phyloP scores from a whole-genome alignment of 2,888 invertebrate genomes.

The Ephialtes manifestator region DNA sequence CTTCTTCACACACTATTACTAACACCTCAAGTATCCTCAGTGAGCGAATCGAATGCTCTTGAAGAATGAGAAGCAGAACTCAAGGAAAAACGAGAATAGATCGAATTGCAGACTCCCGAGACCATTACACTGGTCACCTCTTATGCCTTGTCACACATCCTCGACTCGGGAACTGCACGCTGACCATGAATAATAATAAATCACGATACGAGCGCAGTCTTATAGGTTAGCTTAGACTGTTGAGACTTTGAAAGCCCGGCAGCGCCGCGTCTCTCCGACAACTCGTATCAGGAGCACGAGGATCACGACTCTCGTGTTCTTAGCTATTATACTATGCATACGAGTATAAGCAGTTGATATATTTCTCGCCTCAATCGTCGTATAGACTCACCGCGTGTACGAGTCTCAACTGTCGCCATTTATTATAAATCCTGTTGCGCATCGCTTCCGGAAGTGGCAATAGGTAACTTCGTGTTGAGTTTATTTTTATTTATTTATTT shows the following conservation, averaged over 20 bases:
- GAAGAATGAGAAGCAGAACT: slow-evolving; percentile 22
- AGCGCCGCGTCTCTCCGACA: slow-evolving; percentile 29
- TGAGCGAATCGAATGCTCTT: slow-evolving; percentile 20
- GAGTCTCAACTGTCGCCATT: slow-evolving; percentile 59
- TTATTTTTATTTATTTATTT: slow-evolving; percentile 20
- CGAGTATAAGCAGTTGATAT: slow-evolving; percentile 72
- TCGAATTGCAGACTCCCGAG: slow-evolving; percentile 68
- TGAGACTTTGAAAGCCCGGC: slow-evolving; percentile 22
- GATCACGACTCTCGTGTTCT: slow-evolving; percentile 83
- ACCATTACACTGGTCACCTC: slow-evolving; percentile 61
- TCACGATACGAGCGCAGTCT: slow-evolving; percentile 68
- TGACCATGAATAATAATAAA: slow-evolving; percentile 75
- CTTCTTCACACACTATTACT: neutral
- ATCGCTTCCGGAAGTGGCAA: slow-evolving; percentile 65
- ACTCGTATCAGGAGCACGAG: slow-evolving; percentile 80
- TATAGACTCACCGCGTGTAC: slow-evolving; percentile 7
- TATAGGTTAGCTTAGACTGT: slow-evolving; percentile 44
- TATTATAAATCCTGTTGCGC: slow-evolving; percentile 55
- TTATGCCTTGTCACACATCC: slow-evolving; percentile 58
- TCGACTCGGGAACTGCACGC: slow-evolving; percentile 36
- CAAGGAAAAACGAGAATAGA: slow-evolving; percentile 58
- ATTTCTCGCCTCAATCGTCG: slow-evolving; percentile 61
- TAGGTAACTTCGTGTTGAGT: slow-evolving; percentile 52
- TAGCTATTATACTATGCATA: slow-evolving; percentile 74
- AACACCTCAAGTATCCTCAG: neutral